These are phyloP conservation scores for Malthinus flaveolus DNA, from an alignment of 2,888 invertebrate species.

Conservation along the genomic window DNA sequence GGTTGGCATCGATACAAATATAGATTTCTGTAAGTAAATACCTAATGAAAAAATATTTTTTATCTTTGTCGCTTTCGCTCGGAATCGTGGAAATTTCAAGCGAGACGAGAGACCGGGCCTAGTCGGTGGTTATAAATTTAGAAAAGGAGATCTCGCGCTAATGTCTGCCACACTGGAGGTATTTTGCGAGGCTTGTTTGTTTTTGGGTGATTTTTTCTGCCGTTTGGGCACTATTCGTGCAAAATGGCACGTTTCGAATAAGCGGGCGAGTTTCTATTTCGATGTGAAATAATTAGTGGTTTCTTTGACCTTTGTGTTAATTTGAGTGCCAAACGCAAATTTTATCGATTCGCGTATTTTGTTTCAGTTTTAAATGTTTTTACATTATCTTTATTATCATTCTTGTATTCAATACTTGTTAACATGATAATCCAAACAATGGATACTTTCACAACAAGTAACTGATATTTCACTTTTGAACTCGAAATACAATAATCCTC, in stretches of 20 bases:
- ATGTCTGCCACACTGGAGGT: constrained; percentile 22
- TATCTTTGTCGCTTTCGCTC: neutral
- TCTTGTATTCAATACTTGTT: constrained; percentile 1
- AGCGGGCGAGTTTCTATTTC: constrained; percentile 3
- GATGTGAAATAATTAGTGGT: constrained; percentile 24
- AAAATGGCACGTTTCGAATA: constrained; percentile 6
- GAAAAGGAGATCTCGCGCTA: neutral
- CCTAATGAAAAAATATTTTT: constrained; percentile 7
- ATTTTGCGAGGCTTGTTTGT: constrained; percentile 20
- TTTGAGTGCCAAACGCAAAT: constrained; percentile 4
- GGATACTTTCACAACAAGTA: constrained; percentile 11
- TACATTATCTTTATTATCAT: neutral
- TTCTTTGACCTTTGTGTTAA: constrained; percentile 23
- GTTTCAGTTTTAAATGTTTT: neutral
- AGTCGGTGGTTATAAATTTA: neutral
- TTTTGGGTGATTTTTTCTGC: neutral
- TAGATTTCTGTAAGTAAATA: constrained; percentile 29
- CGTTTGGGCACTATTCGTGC: no score
- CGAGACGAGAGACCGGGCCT: neutral
- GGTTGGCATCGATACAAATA: constrained; percentile 33
- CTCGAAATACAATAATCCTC: constrained; percentile 23
- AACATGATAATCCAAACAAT: constrained; percentile 6
- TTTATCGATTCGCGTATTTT: neutral
- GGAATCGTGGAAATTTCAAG: neutral
- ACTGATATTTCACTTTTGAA: constrained; percentile 24